These are phyloP conservation scores for Plodia interpunctella DNA, from an alignment of 1,140 invertebrate species.

Conservation along the genomic window DNA sequence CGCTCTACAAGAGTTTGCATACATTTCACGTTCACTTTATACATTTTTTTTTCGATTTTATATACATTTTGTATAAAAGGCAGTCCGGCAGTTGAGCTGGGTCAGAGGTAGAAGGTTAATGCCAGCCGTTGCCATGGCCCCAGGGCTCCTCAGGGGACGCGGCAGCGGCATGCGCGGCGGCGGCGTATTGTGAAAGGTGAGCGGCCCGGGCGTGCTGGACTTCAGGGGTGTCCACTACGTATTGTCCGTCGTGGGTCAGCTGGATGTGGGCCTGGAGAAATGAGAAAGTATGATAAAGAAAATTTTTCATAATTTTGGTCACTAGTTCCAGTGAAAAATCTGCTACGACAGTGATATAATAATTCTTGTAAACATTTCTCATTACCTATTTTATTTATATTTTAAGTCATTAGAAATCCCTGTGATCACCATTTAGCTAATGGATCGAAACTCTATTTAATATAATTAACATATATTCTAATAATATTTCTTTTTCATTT, in stretches of 20 bases:
- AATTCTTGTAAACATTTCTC: no score
- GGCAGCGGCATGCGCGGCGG: conserved; percentile 62
- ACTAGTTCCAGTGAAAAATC: no score
- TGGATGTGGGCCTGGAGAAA: conserved; percentile 59
- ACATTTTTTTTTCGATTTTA: conserved; percentile 68
- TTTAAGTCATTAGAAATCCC: no score
- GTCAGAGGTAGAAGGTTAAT: conserved; percentile 60
- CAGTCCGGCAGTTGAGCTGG: conserved; percentile 47
- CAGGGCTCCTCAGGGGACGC: conserved; percentile 61
- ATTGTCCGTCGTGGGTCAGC: conserved; percentile 73
- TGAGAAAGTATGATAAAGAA: background rate
- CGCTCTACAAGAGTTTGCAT: conserved; percentile 56
- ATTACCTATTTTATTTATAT: no score
- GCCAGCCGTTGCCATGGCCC: conserved; percentile 59
- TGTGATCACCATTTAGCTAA: no score
- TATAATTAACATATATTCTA: no score
- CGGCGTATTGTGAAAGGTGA: conserved; percentile 61
- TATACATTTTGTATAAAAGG: conserved; percentile 67
- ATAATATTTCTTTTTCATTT: no score
- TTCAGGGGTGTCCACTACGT: conserved; percentile 73
- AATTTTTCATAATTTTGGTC: no score
- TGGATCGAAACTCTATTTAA: no score
- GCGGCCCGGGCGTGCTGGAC: conserved; percentile 69
- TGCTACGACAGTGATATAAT: no score
- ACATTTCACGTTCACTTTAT: conserved; percentile 65